Evolutionary conservation across 2,888 invertebrate genomes (phyloP).

Genomic region (Glomeris marginata): DNA sequence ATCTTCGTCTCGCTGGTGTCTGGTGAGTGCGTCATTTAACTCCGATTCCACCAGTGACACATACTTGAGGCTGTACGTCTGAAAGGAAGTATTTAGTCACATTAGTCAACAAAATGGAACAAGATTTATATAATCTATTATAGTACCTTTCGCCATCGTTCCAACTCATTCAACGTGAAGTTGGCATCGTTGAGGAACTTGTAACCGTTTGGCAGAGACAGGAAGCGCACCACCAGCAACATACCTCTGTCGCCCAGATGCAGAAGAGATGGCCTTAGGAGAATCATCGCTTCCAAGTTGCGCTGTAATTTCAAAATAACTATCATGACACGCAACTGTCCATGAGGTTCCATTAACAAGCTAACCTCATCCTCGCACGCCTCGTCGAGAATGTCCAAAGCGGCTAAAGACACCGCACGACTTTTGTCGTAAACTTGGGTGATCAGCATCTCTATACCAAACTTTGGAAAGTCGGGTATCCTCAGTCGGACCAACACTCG

Average conservation of each 20-base stretch:
- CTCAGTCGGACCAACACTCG: conserved; percentile 67
- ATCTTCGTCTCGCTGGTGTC: conserved; percentile 63
- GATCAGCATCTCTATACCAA: conserved; percentile 74
- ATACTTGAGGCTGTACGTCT: conserved; percentile 41
- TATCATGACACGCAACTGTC: background rate
- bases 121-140: no score
- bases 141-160: conserved; percentile 49
- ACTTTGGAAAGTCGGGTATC: conserved; percentile 45
- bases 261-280: conserved; percentile 48
- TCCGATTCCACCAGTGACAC: conserved; percentile 76
- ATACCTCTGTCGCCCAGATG: conserved; percentile 63
- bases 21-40: conserved; percentile 71
- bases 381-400: conserved; percentile 72
- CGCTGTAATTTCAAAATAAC: conserved; percentile 32
- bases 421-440: conserved; percentile 72
- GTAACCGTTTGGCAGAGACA: conserved; percentile 55
- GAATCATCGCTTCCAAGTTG: conserved; percentile 58
- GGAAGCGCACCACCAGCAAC: conserved; percentile 55
- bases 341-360: background rate
- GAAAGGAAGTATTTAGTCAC: background rate
- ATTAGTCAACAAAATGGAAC: no score
- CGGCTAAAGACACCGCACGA: conserved; percentile 59
- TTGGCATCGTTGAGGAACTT: conserved; percentile 44
- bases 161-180: conserved; percentile 53
- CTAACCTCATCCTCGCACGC: conserved; percentile 73